Conservation (phyloP, 2,888 invertebrate species). For the Leptinotarsa haldemani region DNA sequence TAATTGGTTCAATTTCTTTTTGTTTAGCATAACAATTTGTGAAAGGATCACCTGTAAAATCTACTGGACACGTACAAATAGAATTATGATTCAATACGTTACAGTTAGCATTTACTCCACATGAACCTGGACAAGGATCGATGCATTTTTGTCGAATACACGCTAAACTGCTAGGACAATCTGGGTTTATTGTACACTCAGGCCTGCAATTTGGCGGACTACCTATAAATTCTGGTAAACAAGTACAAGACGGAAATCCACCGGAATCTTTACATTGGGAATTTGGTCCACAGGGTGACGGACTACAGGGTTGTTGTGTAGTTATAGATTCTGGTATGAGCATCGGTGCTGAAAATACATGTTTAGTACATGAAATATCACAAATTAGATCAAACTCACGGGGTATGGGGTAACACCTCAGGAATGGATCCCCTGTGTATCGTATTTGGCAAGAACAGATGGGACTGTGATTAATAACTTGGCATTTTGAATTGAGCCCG, state of each 20-base stretch:
- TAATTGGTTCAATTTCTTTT: conserved; percentile 49
- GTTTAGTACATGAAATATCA: conserved; percentile 12
- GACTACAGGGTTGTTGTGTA: conserved; percentile 73
- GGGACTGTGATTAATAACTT: conserved; percentile 81
- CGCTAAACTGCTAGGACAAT: conserved; percentile 76
- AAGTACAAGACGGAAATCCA: conserved; percentile 64
- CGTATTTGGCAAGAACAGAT: conserved; percentile 79
- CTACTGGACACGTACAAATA: conserved; percentile 70
- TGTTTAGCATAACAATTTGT: conserved; percentile 60
- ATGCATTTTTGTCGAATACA: conserved; percentile 79
- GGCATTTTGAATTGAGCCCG: conserved; percentile 78
- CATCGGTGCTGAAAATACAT: conserved; percentile 49
- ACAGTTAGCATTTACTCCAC: conserved; percentile 70
- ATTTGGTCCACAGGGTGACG: conserved; percentile 85
- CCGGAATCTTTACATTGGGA: conserved; percentile 79
- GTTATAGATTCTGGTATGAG: conserved; percentile 37
- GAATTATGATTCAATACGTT: conserved; percentile 69
- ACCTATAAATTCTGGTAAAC: conserved; percentile 64
- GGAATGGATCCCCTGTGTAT: conserved; percentile 59
- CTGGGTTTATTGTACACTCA: conserved; percentile 79
- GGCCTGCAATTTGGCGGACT: conserved; percentile 78
- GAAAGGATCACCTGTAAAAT: conserved; percentile 74
- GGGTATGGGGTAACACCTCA: not conserved
- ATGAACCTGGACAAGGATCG: conserved; percentile 75
- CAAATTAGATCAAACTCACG: not conserved